These are phyloP conservation scores for Notolabrus celidotus DNA, from an alignment of 2,797 vertebrate species.

Conservation along the genomic window DNA sequence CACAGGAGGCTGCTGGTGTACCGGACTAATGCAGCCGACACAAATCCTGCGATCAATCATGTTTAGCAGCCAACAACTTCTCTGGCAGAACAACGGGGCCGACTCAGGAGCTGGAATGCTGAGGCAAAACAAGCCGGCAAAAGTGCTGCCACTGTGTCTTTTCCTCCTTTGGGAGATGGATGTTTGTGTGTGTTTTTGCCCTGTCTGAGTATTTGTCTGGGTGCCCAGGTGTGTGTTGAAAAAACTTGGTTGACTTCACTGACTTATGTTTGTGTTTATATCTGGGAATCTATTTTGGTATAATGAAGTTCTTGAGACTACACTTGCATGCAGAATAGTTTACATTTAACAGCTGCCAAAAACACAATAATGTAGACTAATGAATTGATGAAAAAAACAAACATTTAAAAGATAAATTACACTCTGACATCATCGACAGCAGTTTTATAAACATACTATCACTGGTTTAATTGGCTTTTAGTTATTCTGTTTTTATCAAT, in stretches of 20 bases:
- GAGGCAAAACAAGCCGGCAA: constrained; percentile 37
- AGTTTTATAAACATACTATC: no score
- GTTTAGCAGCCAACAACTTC: constrained; percentile 64
- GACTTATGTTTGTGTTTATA: constrained; percentile 5
- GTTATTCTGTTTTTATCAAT: no score
- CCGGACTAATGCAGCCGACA: constrained; percentile 60
- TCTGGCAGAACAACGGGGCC: constrained; percentile 52
- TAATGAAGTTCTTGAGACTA: no score
- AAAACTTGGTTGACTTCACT: background rate
- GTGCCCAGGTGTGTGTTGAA: constrained; percentile 18
- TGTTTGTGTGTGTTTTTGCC: constrained; percentile 13
- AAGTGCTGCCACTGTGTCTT: constrained; percentile 52
- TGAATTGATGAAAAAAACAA: no score
- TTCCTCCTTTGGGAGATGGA: constrained; percentile 8
- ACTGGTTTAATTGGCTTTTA: no score
- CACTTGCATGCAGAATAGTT: no score
- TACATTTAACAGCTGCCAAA: no score
- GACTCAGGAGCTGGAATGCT: constrained; percentile 54
- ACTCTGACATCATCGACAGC: no score
- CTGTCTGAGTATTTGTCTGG: constrained; percentile 12
- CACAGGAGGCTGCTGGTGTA: constrained; percentile 51
- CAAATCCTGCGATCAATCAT: constrained; percentile 74
- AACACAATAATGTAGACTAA: no score
- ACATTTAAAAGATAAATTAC: no score
- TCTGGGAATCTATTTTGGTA: background rate